Base-by-base conservation (phyloP, 2,888 invertebrate species). In the Nipponacmea schrenckii region DNA sequence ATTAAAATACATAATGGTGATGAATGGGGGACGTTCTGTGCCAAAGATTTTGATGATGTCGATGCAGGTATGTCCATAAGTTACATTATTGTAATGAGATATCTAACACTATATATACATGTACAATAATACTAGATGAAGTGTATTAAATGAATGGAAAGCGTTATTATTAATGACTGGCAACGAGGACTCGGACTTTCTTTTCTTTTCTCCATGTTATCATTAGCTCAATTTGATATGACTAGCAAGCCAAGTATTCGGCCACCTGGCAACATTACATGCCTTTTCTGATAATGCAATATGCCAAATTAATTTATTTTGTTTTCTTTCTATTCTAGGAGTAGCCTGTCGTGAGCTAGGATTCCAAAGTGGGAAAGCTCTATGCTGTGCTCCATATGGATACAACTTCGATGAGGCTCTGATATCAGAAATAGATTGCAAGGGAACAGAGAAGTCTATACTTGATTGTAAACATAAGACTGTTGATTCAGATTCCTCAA, bases 21-120 rank as follows among this genome's bases (percentile, higher is more conserved):
- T 92, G 92, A 0, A 90, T 93, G 93, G 92, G 94, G 94, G 0
- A 92, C 92, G 75, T 91, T 94, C 10, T 94, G 94, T 85, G 93
- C 94, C 81, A 93, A 93, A 79, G 91, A 92, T 77, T 94, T 94
- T 82, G 93, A 92, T 12, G 87, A 93, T 74, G 90, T 89, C 26
- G 92, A 93, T 81, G 94, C 93, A 2, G 77, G 85, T 85, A 74
- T 71, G 73, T 67, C 7, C 31, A 31, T 31, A 31, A 31, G 4
- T 31, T 31, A 31, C 31, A 31, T 4, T 2, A 31, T 31, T n/a
- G n/a, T n/a, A n/a, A n/a, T n/a, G n/a, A n/a, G n/a, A n/a, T n/a
- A n/a, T n/a, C n/a, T n/a, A n/a, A n/a, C n/a, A n/a, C n/a, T n/a
- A n/a, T n/a, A n/a, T n/a, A n/a, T n/a, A n/a, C n/a, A n/a, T n/a